These are phyloP conservation scores for Amphiprion ocellaris DNA, from an alignment of 2,113 vertebrate species.

Conservation along the genomic window DNA sequence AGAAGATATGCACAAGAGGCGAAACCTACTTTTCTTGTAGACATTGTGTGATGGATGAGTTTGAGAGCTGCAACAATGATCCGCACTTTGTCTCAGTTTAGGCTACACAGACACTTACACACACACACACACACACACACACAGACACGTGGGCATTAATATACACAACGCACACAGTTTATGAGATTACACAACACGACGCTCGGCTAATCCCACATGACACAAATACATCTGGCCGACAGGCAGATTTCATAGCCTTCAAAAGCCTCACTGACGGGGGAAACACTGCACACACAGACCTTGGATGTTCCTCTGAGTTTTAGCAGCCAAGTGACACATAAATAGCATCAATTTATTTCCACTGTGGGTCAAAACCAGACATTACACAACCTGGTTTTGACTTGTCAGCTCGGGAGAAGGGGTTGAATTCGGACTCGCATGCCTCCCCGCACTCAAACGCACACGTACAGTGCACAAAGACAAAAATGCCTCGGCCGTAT, in stretches of 20 bases:
- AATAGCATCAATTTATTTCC: conserved; percentile 29
- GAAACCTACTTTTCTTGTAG: conserved; percentile 7
- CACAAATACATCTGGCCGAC: conserved; percentile 57
- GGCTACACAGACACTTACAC: neutral
- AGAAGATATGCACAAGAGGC: neutral
- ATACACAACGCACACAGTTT: conserved; percentile 22
- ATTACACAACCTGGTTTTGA: conserved; percentile 31
- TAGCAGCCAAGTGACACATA: conserved; percentile 20
- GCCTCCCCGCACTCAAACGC: neutral
- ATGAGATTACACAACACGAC: conserved; percentile 49
- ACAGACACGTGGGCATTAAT: conserved; percentile 13
- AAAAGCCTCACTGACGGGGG: conserved; percentile 25
- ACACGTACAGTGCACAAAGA: neutral
- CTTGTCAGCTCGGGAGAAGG: neutral
- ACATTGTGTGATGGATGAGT: neutral
- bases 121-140: conserved; percentile 4
- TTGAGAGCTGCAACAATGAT: conserved; percentile 9
- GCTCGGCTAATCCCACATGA: conserved; percentile 62
- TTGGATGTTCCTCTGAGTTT: conserved; percentile 27
- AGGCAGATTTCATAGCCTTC: conserved; percentile 66
- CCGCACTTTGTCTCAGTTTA: conserved; percentile 15
- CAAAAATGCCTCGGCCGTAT: conserved; percentile 9
- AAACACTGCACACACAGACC: conserved; percentile 1
- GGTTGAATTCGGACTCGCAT: neutral
- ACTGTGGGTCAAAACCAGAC: conserved; percentile 36